Conservation (phyloP, 2,797 vertebrate genomes). For the Liparis tanakae region DNA sequence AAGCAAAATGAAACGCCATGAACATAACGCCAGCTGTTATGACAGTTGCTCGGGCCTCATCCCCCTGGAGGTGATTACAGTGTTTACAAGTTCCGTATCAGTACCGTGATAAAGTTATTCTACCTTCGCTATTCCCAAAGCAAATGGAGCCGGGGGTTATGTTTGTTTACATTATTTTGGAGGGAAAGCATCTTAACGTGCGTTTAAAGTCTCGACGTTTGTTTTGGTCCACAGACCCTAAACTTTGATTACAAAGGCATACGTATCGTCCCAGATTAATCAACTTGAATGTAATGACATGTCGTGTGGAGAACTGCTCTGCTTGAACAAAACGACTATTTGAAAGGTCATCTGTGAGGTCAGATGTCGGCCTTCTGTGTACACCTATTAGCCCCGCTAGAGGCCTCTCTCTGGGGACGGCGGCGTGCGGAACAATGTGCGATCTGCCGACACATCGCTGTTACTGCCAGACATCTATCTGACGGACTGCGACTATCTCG, state of each 20-base stretch:
- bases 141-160: too few relatives aligned
- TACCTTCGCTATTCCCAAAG: neutral
- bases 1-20: neutral
- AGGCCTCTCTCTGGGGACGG: neutral
- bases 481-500: neutral
- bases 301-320: neutral
- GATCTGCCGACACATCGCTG: neutral
- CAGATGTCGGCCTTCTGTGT: neutral
- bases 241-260: neutral
- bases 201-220: neutral
- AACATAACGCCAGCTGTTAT: neutral
- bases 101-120: neutral
- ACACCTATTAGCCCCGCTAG: neutral
- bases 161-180: too few relatives aligned
- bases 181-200: too few relatives aligned
- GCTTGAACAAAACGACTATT: neutral
- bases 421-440: too few relatives aligned
- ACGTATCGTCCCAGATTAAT: neutral
- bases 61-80: neutral
- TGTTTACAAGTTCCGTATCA: neutral
- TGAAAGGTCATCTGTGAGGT: slow-evolving; percentile 2
- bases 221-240: too few relatives aligned
- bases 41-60: neutral
- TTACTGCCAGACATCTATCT: neutral
- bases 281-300: neutral